Evolutionary conservation across 1,140 invertebrate genomes (phyloP).

Genomic region (Popillia japonica): DNA sequence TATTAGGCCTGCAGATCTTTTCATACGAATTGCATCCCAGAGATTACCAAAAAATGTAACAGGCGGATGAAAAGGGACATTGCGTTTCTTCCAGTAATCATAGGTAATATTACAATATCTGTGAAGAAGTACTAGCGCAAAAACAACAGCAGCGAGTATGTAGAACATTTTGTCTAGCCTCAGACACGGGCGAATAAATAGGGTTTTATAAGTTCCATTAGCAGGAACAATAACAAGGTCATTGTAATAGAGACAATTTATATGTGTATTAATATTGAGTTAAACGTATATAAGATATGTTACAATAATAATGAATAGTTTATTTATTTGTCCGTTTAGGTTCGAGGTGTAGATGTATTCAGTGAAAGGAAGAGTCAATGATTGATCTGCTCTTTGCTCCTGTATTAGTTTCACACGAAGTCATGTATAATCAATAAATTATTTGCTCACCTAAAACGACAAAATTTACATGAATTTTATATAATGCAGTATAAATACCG

Average conservation of each 20-base stretch:
- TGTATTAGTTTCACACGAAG: no score
- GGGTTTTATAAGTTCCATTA: background rate
- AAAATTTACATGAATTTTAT: no score
- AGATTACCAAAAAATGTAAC: slow-evolving; percentile 55
- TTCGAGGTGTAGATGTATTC: no score
- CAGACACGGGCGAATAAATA: background rate
- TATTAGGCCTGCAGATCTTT: slow-evolving; percentile 36
- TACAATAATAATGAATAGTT: no score
- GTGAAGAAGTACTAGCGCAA: background rate
- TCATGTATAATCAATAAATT: no score
- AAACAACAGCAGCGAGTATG: background rate
- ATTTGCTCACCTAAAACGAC: no score
- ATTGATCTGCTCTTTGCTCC: no score
- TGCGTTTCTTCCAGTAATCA: slow-evolving; percentile 50
- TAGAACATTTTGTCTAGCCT: background rate
- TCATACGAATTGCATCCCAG: slow-evolving; percentile 42
- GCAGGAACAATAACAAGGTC: background rate
- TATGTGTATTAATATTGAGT: background rate
- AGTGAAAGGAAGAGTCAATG: no score
- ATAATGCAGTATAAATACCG: no score
- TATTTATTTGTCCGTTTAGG: no score
- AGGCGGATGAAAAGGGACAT: slow-evolving; percentile 48
- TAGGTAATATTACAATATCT: slow-evolving; percentile 42
- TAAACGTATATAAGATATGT: background rate
- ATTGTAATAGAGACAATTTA: background rate